These are phyloP conservation scores for Gobiocypris rarus DNA, from an alignment of 2,113 vertebrate genomes.

Conservation along the genomic window DNA sequence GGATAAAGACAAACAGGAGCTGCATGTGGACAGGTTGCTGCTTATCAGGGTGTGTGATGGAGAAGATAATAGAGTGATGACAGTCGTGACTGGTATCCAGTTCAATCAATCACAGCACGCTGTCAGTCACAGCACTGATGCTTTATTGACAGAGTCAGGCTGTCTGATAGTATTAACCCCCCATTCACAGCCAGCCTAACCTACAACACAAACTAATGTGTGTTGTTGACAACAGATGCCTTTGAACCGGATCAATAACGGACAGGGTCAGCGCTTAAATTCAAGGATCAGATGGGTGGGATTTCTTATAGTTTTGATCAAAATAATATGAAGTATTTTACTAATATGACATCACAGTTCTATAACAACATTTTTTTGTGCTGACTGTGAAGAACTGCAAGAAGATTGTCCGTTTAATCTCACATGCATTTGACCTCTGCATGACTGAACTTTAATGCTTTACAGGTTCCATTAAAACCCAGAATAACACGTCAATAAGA, in stretches of 20 bases:
- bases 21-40: conserved; percentile 36
- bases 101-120: conserved; percentile 50
- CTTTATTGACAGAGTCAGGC: conserved; percentile 41
- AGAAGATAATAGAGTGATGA: conserved; percentile 53
- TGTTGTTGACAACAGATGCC: conserved; percentile 30
- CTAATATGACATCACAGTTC: not conserved
- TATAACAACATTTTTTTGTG: not conserved
- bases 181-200: conserved; percentile 31
- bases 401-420: conserved; percentile 21
- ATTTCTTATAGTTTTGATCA: not conserved
- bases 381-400: conserved; percentile 18
- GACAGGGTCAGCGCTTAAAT: conserved; percentile 12
- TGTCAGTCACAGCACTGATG: conserved; percentile 50
- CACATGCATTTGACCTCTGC: conserved; percentile 13
- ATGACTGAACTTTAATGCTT: conserved; percentile 56
- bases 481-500: conserved; percentile 66
- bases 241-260: conserved; percentile 33
- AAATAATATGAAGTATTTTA: not conserved
- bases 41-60: conserved; percentile 51
- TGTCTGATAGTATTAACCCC: conserved; percentile 22
- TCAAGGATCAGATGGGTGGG: not conserved
- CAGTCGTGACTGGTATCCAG: conserved; percentile 51
- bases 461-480: conserved; percentile 67
- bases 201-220: conserved; percentile 18
- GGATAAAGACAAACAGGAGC: conserved; percentile 41